Base-by-base conservation (phyloP, 2,888 invertebrate genomes). In the Pyralis farinalis region DNA sequence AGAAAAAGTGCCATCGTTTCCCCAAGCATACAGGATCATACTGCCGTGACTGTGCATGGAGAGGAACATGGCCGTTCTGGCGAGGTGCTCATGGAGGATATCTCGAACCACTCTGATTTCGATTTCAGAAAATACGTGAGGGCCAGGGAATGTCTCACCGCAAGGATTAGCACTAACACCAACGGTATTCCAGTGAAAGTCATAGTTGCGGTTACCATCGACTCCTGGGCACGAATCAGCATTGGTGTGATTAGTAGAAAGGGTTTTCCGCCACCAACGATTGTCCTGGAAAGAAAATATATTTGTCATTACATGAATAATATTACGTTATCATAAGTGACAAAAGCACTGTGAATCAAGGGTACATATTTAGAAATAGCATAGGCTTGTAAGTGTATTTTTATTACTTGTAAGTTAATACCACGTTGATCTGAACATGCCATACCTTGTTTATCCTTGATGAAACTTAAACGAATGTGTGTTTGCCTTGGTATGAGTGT, bases 21-120 rank as follows among this genome's bases (percentile, higher is more conserved):
- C 93, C 93, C 93, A 94, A 0, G 93, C 92, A 58, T 94, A 93
- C 1, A 94, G 65, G 12, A 94, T 70, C 69, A 91, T 92, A 48
- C 91, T 90, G n/a, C 95, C 95, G 57, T 91, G 95, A n/a, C 95
- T 93, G 63, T 96, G 96, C 46, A 96, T 80, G 0, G 93, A 92
- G 7, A 96, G 61, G 66, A 94, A 96, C 44, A 94, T 76, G 38
- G 92, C 89, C 12, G 92, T 81, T 8, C 87, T 73, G 6, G 74
- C 56, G 0, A 88, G 76, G 20, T 91, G 63, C 0, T 86, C 69
- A 1, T 85, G 57, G 29, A 95, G 64, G 46, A 92, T 85, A 45
- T 92, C 90, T 0, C 91, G 79, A 1, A 95, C 79, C 32, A 91
- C 82, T 25, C 61, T 61, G 0, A 91, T 92, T 74, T 95, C 95